A percentile compares a stretch with the other conserved stretches of the same genome.
phyloP scores from a whole-genome alignment of 2,797 vertebrate species.

The Leptatherina wallacei region DNA sequence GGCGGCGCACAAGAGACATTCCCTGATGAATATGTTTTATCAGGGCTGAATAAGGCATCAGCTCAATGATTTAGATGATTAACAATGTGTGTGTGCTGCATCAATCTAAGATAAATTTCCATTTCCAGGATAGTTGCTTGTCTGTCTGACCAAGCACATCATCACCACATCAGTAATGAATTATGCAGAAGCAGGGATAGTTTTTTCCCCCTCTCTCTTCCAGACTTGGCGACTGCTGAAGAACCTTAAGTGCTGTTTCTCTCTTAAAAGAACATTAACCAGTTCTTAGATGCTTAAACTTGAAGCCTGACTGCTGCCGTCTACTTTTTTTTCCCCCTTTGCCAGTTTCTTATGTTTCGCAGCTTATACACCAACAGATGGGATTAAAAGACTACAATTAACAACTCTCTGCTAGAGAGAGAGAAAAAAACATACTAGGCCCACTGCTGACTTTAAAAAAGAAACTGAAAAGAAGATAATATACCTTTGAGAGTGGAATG shows the following conservation, averaged over 20 bases:
- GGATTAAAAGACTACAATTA: conserved; percentile 58
- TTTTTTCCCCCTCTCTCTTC: background rate
- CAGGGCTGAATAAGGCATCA: conserved; percentile 45
- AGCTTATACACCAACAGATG: conserved; percentile 53
- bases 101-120: conserved; percentile 60
- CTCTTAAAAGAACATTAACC: conserved; percentile 71
- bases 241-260: conserved; percentile 67
- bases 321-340: conserved; percentile 13
- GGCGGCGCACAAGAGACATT: conserved; percentile 26
- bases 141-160: conserved; percentile 69
- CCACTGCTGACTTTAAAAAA: conserved; percentile 10
- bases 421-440: conserved; percentile 2
- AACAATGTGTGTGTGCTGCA: conserved; percentile 46
- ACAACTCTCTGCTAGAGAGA: conserved; percentile 51
- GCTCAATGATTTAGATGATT: conserved; percentile 58
- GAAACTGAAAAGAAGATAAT: conserved; percentile 6
- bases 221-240: conserved; percentile 59
- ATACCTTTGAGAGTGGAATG: background rate
- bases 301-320: conserved; percentile 60
- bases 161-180: conserved; percentile 68
- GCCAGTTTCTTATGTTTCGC: conserved; percentile 45
- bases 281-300: conserved; percentile 53
- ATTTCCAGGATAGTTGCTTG: conserved; percentile 54
- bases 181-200: conserved; percentile 60
- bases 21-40: conserved; percentile 52